phyloP scores from a whole-genome alignment of 2,113 vertebrate species.

The Seriola quinqueradiata region DNA sequence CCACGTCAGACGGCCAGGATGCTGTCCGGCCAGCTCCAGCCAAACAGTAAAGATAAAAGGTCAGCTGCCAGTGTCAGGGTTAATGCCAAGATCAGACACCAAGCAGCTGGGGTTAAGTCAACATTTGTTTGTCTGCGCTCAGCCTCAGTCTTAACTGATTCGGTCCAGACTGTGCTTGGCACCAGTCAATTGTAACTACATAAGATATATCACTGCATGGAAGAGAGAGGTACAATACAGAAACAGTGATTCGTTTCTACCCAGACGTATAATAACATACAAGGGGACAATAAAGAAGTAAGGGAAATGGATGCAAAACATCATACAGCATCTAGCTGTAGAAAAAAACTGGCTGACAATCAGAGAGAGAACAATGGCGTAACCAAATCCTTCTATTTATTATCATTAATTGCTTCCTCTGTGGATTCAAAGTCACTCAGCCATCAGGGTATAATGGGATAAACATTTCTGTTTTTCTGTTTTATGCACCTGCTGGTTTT shows the following conservation, averaged over 20 bases:
- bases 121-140: constrained; percentile 32
- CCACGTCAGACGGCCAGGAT: background rate
- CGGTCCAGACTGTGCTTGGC: background rate
- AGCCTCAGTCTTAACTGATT: background rate
- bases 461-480: constrained; percentile 54
- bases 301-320: background rate
- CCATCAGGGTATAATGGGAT: constrained; percentile 46
- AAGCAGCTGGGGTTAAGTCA: constrained; percentile 40
- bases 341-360: background rate
- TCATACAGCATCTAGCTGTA: background rate
- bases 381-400: background rate
- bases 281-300: background rate
- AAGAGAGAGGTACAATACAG: background rate
- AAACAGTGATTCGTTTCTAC: background rate
- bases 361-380: background rate
- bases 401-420: constrained; percentile 67
- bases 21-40: constrained; percentile 3
- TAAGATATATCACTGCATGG: background rate
- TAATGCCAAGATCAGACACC: constrained; percentile 39
- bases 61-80: constrained; percentile 53
- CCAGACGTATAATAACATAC: background rate
- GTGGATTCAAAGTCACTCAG: constrained; percentile 58
- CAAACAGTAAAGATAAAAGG: constrained; percentile 52
- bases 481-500: constrained; percentile 72
- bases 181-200: background rate